Evolutionary conservation across 2,797 vertebrate genomes (phyloP).

Genomic region (Momotus momota): DNA sequence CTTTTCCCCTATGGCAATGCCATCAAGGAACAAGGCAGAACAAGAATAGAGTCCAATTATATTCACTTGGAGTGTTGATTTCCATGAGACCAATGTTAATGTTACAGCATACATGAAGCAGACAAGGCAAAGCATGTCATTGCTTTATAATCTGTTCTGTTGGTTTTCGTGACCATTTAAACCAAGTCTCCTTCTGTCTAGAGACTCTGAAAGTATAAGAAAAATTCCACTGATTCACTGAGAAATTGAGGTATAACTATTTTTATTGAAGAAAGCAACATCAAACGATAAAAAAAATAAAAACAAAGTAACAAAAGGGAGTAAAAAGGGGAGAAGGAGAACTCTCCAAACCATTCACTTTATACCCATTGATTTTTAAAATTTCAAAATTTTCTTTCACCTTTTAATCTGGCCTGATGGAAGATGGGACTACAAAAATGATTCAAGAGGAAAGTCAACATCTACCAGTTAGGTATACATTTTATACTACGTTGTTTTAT

Average conservation of each 20-base stretch:
- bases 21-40: neutral
- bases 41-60: neutral
- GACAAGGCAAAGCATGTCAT: neutral
- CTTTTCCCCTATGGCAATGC: neutral
- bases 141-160: neutral
- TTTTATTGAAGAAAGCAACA: neutral
- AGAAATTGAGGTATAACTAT: neutral
- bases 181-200: neutral
- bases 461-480: neutral
- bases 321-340: neutral
- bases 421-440: neutral
- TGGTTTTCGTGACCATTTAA: neutral
- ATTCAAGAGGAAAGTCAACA: neutral
- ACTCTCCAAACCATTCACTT: accelerated
- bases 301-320: accelerated
- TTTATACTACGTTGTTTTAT: neutral
- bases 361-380: neutral
- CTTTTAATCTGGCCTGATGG: neutral
- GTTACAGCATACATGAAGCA: neutral
- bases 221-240: neutral
- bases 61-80: neutral
- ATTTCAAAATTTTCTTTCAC: neutral
- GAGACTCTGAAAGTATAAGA: neutral
- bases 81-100: accelerated
- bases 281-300: neutral